Evolutionary conservation across 2,797 vertebrate genomes (phyloP), one percentile per base, ranked within the genome.

Genomic region (Chelon labrosus): DNA sequence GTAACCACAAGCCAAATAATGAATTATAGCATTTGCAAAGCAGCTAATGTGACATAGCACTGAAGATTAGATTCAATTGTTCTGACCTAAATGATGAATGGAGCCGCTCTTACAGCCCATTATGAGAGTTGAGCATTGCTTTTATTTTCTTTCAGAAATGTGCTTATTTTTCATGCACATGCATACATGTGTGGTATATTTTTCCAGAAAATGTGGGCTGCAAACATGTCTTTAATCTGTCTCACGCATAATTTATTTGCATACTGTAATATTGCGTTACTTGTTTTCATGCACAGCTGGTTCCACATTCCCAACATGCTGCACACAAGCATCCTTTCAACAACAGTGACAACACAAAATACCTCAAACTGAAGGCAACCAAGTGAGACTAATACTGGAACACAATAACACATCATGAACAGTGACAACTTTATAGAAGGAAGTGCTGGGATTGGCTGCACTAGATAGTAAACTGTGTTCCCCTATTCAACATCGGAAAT

Each of bases 371-470:
- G 62, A 75, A 80, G 59, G 64, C 76, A 73, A 72, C 72, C 79
- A 64, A 80, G 67, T 80, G 79, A 73, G 67, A 84, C 77, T 79
- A 79, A 80, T 65, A 47, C 17, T 70, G 68, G 17, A 68, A 69
- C 73, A 85, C 70, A 84, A 80, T 63, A 67, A 78, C 69, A 60
- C 80, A 64, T 55, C 68, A 79, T 67, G 73, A 80, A 39, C 77
- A 87, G 77, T 37, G 75, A 81, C 79, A 70, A 76, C 73, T 74
- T 73, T 42, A 83, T 84, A 59, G 79, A 82, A 80, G 57, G 65
- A 78, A 57, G 61, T 1, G 5, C 73, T 37, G 41, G 63, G 65
- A 86, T 79, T 87, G 77, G 69, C 50, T 47, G 61, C 12, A 22
- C 62, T 44, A 19, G 54, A 73, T 8, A 65, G 49, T 68, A 69